phyloP scores from a whole-genome alignment of 2,888 invertebrate genomes.

The Yponomeuta sedellus region DNA sequence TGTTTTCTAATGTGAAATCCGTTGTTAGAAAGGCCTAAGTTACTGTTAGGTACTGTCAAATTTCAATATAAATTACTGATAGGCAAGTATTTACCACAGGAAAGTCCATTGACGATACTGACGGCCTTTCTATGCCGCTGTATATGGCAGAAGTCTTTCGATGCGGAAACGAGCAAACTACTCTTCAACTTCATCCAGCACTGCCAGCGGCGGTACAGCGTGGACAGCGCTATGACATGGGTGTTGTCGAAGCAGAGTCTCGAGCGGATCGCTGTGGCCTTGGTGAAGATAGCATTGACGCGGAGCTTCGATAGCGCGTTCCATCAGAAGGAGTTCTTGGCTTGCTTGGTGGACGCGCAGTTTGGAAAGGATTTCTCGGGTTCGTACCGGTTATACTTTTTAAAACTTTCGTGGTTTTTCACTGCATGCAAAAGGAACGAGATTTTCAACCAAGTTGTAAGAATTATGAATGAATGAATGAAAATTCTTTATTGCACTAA shows the following conservation, averaged over 20 bases:
- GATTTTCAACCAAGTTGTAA: too few species aligned
- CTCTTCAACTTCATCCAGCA: constrained; percentile 52
- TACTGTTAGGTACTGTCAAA: background rate
- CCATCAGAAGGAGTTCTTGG: constrained; percentile 79
- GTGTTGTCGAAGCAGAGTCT: constrained; percentile 71
- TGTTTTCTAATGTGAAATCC: too few species aligned
- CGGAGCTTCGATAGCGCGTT: constrained; percentile 78
- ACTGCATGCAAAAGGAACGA: too few species aligned
- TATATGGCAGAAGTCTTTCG: constrained; percentile 62
- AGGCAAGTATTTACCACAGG: constrained; percentile 37
- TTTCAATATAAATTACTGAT: background rate
- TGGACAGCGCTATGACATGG: constrained; percentile 46
- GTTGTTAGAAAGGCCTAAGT: background rate
- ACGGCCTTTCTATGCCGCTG: constrained; percentile 77
- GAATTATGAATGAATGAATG: too few species aligned
- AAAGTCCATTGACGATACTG: constrained; percentile 78
- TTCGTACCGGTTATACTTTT: background rate
- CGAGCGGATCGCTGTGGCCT: constrained; percentile 72
- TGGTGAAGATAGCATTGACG: constrained; percentile 78
- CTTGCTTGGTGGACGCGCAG: constrained; percentile 73
- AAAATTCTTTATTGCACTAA: too few species aligned
- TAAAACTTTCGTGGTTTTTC: too few species aligned
- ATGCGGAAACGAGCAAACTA: constrained; percentile 51
- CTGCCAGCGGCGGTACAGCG: constrained; percentile 57
- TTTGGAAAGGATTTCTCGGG: constrained; percentile 51